Evolutionary conservation across 2,888 invertebrate species (phyloP), one percentile per base, ranked within the genome.

Genomic region (Melipona bicolor): DNA sequence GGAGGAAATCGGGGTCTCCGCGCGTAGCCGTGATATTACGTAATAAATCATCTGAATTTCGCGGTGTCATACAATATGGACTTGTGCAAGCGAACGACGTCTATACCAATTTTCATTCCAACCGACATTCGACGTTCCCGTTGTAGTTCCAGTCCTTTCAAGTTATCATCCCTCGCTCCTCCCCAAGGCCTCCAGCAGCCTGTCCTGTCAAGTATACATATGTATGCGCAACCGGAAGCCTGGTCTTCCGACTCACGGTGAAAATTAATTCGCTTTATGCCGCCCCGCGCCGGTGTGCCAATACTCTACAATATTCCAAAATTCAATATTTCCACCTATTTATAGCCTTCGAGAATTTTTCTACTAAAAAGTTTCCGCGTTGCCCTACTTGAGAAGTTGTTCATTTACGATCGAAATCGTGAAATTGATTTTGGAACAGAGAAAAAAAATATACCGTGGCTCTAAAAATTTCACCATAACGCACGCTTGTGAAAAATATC

Each of bases 41-140:
- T 91, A 91, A 93, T 93, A 93, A 93, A 93, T 93, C 92, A 93
- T 91, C 90, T 79, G 83, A 85, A 87, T 89, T 87, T 88, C 86
- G 85, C 89, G 88, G 83, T 89, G 88, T 91, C 90, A 90, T 92
- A 91, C 91, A 92, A 92, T 91, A 91, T 91, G 89, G 90, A 85
- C 80, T 77, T 68, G 91, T 86, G 89, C 90, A 88, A 88, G 89
- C 90, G 91, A 91, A 81, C 89, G 91, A 91, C 91, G 90, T 91
- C 90, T 90, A 90, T 90, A 88, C 87, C 88, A 90, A 92, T 91
- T 92, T 92, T 90, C 91, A 91, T 90, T 90, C 88, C 77, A 71
- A 83, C 70, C 87, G 90, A 90, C 88, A 91, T 90, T 91, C 87
- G 90, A 91, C 90, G 84, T 88, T 88, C 82, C 79, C 85, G 85